Evolutionary conservation across 2,113 vertebrate species (phyloP), one percentile per base, ranked within the genome.

Genomic region (Chaetodon auriga): DNA sequence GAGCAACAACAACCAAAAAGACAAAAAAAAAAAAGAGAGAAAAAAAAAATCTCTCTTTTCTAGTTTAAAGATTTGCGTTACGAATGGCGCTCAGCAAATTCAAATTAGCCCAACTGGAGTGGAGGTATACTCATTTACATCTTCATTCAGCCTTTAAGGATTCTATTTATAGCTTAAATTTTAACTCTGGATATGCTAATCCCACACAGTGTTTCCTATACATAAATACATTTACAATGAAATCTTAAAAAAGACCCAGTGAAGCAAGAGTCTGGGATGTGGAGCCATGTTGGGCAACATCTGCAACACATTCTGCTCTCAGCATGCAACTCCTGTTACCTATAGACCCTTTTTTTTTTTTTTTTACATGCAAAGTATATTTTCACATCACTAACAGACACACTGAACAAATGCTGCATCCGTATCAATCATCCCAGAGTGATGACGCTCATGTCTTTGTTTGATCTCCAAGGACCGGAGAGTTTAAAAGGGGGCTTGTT

Each of bases 381-480:
- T 71, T 84, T 65, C 61, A 81, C 48, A 76, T 81, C 16, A 85
- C 65, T 23, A 73, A 78, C 2, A 63, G 25, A 73, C 65, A 84
- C n/a, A 58, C 6, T 63, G 57, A 81, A 60, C 38, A 84, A 84
- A 88, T 75, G 64, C 71, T 82, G 83, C 85, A 89, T 80, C 66
- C 82, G 81, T 64, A 89, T 87, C 84, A 88, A 85, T 89, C 55
- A 82, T 78, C 66, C 64, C 81, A 72, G 78, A 74, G 49, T 81
- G 79, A 87, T 85, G 85, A 85, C 30, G 79, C 78, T 82, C 10
- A 19, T 71, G 69, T 77, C 87, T 93, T 92, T 92, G 90, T 92
- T 73, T 86, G 73, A 78, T 90, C 88, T 83, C 69, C 69, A 82
- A 80, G 75, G 81, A 88, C 35, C 9, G 25, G 41, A 77, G 41